phyloP scores from a whole-genome alignment of 2,888 invertebrate genomes.

The Cheiracanthium punctorium region DNA sequence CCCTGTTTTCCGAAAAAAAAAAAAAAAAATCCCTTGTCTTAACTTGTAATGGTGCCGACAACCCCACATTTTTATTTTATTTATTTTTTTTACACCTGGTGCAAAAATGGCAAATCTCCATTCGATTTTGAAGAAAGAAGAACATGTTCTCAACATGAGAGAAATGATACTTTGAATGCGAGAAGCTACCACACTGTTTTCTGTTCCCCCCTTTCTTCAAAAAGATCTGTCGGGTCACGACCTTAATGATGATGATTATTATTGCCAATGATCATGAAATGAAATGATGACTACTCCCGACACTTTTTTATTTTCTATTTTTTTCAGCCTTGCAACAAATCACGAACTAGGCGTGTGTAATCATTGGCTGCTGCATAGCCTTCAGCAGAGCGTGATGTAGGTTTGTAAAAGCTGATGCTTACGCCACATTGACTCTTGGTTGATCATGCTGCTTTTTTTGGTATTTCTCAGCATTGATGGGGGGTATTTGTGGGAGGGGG shows the following conservation, averaged over 20 bases:
- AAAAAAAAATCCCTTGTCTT: neutral
- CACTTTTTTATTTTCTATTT: no score
- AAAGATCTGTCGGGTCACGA: neutral
- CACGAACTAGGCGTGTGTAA: neutral
- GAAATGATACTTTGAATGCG: neutral
- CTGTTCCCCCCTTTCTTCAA: neutral
- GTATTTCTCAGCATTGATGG: neutral
- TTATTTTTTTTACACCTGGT: slow-evolving; percentile 15
- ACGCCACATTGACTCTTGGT: no score
- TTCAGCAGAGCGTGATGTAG: neutral
- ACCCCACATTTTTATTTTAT: no score
- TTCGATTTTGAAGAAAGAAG: slow-evolving; percentile 1
- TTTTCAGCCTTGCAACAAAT: no score
- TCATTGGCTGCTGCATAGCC: neutral
- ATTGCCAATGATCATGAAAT: neutral
- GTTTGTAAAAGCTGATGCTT: neutral
- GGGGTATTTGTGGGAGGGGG: no score
- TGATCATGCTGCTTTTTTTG: no score
- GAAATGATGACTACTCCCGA: slow-evolving; percentile 4
- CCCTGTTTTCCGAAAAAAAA: no score
- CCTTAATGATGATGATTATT: slow-evolving; percentile 5
- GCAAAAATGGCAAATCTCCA: neutral
- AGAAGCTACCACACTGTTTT: no score
- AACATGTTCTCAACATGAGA: slow-evolving; percentile 11
- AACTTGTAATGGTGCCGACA: slow-evolving; percentile 20